Conservation (phyloP, 2,797 vertebrate genomes). For the Danio albolineatus region DNA sequence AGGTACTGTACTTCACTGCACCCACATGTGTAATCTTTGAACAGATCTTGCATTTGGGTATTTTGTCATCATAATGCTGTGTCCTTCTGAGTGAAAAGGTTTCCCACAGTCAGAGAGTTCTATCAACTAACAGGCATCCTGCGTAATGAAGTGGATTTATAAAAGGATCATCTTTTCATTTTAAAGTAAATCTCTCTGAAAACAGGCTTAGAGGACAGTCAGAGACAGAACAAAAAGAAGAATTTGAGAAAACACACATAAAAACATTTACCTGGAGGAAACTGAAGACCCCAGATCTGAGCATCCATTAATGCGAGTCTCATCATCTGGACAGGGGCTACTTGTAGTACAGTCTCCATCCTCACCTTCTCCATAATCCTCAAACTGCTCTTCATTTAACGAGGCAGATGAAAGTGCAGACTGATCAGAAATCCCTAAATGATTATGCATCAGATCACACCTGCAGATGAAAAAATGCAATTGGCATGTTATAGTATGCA, state of each 20-base stretch:
- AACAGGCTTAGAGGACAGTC: neutral
- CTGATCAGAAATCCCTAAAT: constrained; percentile 87
- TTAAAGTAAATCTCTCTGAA: constrained; percentile 9
- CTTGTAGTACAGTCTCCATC: constrained; percentile 91
- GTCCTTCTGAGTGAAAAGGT: neutral
- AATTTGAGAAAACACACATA: neutral
- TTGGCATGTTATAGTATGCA: neutral
- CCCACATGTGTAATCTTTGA: neutral
- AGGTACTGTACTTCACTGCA: neutral
- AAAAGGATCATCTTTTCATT: constrained; percentile 9
- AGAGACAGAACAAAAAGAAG: neutral
- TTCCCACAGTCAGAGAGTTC: constrained; percentile 1
- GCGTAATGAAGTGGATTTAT: constrained; percentile 4
- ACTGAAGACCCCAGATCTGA: constrained; percentile 96
- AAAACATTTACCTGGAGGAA: constrained; percentile 84
- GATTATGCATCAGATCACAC: constrained; percentile 81
- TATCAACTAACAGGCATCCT: neutral
- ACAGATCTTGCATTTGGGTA: neutral
- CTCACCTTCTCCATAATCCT: constrained; percentile 95
- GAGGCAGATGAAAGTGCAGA: constrained; percentile 91
- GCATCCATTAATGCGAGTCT: constrained; percentile 88
- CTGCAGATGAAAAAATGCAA: constrained; percentile 72
- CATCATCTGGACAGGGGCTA: constrained; percentile 91
- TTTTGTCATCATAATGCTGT: neutral
- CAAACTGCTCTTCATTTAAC: constrained; percentile 97